phyloP scores from a whole-genome alignment of 2,888 invertebrate species.

The Furcula furcula region DNA sequence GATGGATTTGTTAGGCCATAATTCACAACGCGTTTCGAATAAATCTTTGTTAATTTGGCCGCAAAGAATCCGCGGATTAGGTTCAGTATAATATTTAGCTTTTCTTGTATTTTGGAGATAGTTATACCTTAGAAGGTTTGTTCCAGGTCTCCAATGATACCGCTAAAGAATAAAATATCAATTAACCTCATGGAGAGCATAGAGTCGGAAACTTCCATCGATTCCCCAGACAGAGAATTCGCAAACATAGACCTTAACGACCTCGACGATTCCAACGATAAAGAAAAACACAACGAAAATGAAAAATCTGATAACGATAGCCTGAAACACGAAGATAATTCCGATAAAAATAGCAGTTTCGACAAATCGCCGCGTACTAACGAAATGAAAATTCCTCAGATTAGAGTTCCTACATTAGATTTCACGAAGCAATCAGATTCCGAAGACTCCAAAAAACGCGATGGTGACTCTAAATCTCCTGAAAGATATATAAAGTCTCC shows the following conservation, averaged over 20 bases:
- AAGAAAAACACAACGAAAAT: slow-evolving; percentile 50
- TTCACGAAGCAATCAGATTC: slow-evolving; percentile 55
- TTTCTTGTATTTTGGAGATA: no score
- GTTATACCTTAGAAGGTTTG: no score
- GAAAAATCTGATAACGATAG: slow-evolving; percentile 41
- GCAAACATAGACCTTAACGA: slow-evolving; percentile 71
- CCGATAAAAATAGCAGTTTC: slow-evolving; percentile 42
- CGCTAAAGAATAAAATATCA: slow-evolving; percentile 73
- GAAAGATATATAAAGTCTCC: slow-evolving; percentile 42
- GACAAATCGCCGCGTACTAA: slow-evolving; percentile 44
- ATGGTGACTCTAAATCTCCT: slow-evolving; percentile 34
- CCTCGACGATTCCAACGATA: slow-evolving; percentile 59
- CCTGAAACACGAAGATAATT: slow-evolving; percentile 52
- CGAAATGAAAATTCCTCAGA: slow-evolving; percentile 57
- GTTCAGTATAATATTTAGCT: no score
- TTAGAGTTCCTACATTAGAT: slow-evolving; percentile 69
- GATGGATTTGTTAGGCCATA: no score
- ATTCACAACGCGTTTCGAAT: no score
- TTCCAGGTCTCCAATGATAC: slow-evolving; percentile 76
- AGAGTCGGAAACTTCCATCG: slow-evolving; percentile 76
- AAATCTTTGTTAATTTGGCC: no score
- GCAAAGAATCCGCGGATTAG: no score
- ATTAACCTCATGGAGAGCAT: slow-evolving; percentile 79
- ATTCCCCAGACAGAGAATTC: slow-evolving; percentile 73
- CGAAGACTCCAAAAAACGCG: slow-evolving; percentile 56